Percentiles rank a stretch among this genome's conserved stretches.
These are phyloP conservation scores for Apostichopus californicus DNA, from an alignment of 35 echinoderm and acorn worm species.

Conservation along the genomic window DNA sequence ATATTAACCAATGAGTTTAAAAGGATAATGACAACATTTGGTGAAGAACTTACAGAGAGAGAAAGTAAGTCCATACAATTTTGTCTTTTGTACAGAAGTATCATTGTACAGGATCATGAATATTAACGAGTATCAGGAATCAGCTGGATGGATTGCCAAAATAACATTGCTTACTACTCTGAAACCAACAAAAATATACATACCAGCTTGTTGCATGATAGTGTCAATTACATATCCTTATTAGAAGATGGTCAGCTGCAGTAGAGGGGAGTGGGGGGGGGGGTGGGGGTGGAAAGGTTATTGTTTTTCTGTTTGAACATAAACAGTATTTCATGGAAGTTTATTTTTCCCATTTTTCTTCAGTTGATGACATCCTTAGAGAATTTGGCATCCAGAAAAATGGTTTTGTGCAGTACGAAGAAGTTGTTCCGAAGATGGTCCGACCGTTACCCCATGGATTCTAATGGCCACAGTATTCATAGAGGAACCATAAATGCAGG, in stretches of 20 bases:
- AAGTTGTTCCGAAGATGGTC: slow-evolving; percentile 73
- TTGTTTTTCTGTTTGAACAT: not conserved
- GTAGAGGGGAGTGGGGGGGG: no score
- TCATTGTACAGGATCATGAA: no score
- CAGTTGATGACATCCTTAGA: slow-evolving; percentile 89
- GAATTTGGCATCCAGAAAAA: slow-evolving; percentile 88
- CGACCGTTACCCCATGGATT: slow-evolving; percentile 74
- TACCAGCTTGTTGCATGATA: no score
- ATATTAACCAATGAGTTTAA: slow-evolving; percentile 81
- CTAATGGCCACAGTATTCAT: not conserved
- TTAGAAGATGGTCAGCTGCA: no score
- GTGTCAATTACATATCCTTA: no score
- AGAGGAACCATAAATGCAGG: no score
- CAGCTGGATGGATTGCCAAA: no score
- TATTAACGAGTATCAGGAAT: no score
- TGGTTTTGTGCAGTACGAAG: slow-evolving; percentile 83
- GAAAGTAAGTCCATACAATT: slow-evolving; percentile 63
- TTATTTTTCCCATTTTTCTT: not conserved
- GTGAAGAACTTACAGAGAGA: slow-evolving; percentile 83
- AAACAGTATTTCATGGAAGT: not conserved
- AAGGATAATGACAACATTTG: slow-evolving; percentile 93
- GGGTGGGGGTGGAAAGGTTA: no score
- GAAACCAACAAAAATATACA: no score
- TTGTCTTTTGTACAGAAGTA: no score
- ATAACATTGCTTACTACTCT: no score